These are phyloP conservation scores for Tuberolachnus salignus DNA, from an alignment of 2,888 invertebrate species.

Conservation along the genomic window DNA sequence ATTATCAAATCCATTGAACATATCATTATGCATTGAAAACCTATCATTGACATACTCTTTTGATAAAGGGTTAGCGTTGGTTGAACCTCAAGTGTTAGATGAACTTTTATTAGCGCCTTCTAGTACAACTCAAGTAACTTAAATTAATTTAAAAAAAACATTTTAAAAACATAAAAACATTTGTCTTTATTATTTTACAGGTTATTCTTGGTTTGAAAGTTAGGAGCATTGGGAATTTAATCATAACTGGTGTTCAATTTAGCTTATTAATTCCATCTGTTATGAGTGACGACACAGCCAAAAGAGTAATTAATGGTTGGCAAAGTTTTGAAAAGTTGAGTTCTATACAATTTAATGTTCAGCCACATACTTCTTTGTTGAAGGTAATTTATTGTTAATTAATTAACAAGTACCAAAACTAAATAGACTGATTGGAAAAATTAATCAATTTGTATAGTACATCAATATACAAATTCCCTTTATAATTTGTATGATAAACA, in stretches of 20 bases:
- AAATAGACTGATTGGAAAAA: too few species aligned
- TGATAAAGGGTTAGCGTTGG: slow-evolving; percentile 33
- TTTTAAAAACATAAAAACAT: neutral
- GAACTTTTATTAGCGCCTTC: slow-evolving; percentile 50
- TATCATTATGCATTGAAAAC: slow-evolving; percentile 49
- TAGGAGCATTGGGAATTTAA: slow-evolving; percentile 30
- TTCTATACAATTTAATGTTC: slow-evolving; percentile 36
- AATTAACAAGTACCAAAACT: too few species aligned
- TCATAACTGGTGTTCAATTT: slow-evolving; percentile 47
- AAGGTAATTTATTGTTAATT: slow-evolving; percentile 40
- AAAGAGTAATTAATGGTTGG: slow-evolving; percentile 49
- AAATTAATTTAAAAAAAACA: neutral
- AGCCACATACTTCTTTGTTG: slow-evolving; percentile 36
- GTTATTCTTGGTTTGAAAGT: slow-evolving; percentile 47
- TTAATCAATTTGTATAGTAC: too few species aligned
- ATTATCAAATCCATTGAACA: slow-evolving; percentile 50
- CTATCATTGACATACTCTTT: slow-evolving; percentile 39
- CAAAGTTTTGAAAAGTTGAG: slow-evolving; percentile 44
- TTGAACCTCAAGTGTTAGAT: slow-evolving; percentile 48
- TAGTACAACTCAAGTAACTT: slow-evolving; percentile 49
- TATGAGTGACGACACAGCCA: slow-evolving; percentile 32
- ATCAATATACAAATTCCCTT: too few species aligned
- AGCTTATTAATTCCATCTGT: slow-evolving; percentile 39
- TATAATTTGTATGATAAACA: too few species aligned
- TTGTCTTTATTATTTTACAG: slow-evolving; percentile 3